Evolutionary conservation across 1,140 invertebrate genomes (phyloP).

Genomic region (Magallana angulata): DNA sequence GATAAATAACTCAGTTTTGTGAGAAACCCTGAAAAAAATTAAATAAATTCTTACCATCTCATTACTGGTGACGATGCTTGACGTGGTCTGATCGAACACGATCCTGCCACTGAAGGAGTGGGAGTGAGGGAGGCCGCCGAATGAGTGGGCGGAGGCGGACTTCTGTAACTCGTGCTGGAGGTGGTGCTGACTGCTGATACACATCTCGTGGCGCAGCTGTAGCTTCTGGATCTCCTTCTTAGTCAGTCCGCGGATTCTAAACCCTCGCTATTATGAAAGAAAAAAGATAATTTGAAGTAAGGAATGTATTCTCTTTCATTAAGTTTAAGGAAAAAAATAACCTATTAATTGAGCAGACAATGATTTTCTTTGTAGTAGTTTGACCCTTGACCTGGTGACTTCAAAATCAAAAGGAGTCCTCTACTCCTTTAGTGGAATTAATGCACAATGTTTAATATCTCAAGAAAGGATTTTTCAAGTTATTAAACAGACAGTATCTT

Average conservation of each 20-base stretch:
- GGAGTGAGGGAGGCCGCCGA: constrained; percentile 45
- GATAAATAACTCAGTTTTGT: too few relatives aligned
- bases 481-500: too few relatives aligned
- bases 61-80: constrained; percentile 51
- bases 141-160: constrained; percentile 53
- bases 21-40: too few relatives aligned
- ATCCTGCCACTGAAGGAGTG: constrained; percentile 57
- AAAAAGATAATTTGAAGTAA: not conserved
- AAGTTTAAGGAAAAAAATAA: too few relatives aligned
- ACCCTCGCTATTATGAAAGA: constrained; percentile 84
- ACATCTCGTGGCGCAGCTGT: constrained; percentile 94
- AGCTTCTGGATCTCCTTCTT: constrained; percentile 94
- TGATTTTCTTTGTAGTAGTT: too few relatives aligned
- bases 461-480: too few relatives aligned
- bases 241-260: constrained; percentile 93
- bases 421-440: too few relatives aligned
- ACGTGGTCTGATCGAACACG: constrained; percentile 49
- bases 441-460: too few relatives aligned
- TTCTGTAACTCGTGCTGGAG: constrained; percentile 38
- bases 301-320: too few relatives aligned
- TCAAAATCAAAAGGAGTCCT: too few relatives aligned
- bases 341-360: too few relatives aligned
- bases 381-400: too few relatives aligned
- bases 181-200: constrained; percentile 83
- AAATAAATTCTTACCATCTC: constrained; percentile 59